Evolutionary conservation across 2,888 invertebrate species (phyloP).

Genomic region (Heterodera filipjevi): DNA sequence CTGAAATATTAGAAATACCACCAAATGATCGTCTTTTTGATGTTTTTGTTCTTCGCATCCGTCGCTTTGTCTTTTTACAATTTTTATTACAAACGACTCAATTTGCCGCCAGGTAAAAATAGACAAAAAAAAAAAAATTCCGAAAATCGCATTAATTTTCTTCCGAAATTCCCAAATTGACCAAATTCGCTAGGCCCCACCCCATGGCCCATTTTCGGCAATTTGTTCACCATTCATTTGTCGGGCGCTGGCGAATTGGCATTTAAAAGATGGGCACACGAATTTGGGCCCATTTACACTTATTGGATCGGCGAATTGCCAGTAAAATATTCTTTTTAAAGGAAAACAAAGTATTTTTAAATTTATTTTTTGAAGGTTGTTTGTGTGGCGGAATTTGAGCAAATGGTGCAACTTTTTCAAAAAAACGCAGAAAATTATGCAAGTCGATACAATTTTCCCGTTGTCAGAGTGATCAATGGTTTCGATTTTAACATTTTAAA

Average conservation of each 20-base stretch:
- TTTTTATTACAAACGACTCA: constrained; percentile 29
- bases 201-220: constrained; percentile 18
- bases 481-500: neutral
- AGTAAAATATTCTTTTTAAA: neutral
- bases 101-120: constrained; percentile 21
- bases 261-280: constrained; percentile 15
- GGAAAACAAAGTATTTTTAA: too few species aligned
- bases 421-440: constrained; percentile 32
- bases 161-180: neutral
- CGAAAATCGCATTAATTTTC: neutral
- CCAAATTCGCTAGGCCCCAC: neutral
- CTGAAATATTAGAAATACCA: too few species aligned
- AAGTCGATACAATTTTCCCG: constrained; percentile 15
- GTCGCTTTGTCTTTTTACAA: constrained; percentile 21
- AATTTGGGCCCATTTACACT: constrained; percentile 25
- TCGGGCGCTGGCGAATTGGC: constrained; percentile 15
- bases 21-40: neutral
- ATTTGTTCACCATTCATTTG: constrained; percentile 11
- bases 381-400: constrained; percentile 14
- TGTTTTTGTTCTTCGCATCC: neutral
- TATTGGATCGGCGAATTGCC: constrained; percentile 26
- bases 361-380: constrained; percentile 11
- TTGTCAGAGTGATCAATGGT: neutral
- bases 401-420: constrained; percentile 26
- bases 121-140: too few species aligned